These are phyloP conservation scores for Hafferia zeledoni DNA, from an alignment of 2,797 vertebrate species.

Conservation along the genomic window DNA sequence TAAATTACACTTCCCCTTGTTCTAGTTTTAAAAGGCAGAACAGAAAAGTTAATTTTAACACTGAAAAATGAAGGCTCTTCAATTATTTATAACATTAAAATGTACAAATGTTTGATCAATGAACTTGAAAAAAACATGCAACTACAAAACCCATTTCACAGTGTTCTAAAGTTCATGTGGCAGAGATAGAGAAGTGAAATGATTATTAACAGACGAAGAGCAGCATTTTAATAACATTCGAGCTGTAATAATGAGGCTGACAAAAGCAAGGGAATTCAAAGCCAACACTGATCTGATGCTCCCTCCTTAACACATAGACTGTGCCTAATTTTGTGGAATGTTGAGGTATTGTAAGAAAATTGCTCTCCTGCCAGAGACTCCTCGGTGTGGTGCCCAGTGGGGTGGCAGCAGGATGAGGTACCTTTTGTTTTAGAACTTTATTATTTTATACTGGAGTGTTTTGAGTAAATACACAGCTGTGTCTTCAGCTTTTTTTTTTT, in stretches of 20 bases:
- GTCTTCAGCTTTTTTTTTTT: background rate
- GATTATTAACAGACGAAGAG: constrained; percentile 72
- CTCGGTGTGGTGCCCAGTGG: constrained; percentile 21
- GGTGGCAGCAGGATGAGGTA: constrained; percentile 35
- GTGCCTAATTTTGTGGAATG: constrained; percentile 44
- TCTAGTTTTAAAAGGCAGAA: constrained; percentile 74
- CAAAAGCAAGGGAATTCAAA: constrained; percentile 72
- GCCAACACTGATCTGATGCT: constrained; percentile 20
- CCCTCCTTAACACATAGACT: constrained; percentile 32
- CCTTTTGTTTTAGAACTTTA: constrained; percentile 32
- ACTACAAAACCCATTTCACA: constrained; percentile 73
- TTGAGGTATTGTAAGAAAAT: constrained; percentile 19
- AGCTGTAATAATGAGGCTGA: constrained; percentile 73
- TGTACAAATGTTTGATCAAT: constrained; percentile 78
- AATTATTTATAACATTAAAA: constrained; percentile 78
- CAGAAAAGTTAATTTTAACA: constrained; percentile 76
- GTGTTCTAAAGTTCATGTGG: constrained; percentile 71
- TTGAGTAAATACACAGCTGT: constrained; percentile 32
- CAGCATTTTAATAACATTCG: constrained; percentile 74
- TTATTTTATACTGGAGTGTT: constrained; percentile 10
- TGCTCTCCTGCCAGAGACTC: background rate
- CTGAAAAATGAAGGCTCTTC: constrained; percentile 72
- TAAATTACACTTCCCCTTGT: constrained; percentile 72
- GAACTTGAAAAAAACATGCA: constrained; percentile 72
- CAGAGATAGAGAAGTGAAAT: constrained; percentile 70